Percentiles rank a stretch among this genome's conserved stretches.
Evolutionary conservation across 2,888 invertebrate genomes (phyloP).

Genomic region (Helicoverpa assulta): DNA sequence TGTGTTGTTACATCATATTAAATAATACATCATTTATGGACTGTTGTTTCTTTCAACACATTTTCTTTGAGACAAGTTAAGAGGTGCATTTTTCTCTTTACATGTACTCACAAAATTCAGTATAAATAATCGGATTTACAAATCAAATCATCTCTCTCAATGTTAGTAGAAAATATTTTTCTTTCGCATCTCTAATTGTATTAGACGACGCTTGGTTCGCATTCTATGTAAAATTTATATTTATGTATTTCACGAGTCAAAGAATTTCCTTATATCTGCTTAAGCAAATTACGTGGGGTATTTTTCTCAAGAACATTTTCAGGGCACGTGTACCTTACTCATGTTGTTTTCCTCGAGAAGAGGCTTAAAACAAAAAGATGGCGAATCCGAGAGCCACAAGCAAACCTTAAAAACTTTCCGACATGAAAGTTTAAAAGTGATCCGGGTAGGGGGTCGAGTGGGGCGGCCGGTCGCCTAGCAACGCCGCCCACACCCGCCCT

Average conservation of each 20-base stretch:
- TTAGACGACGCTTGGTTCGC: constrained; percentile 58
- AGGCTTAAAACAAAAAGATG: constrained; percentile 86
- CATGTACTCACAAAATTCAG: constrained; percentile 17
- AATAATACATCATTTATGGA: background rate
- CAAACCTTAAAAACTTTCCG: constrained; percentile 89
- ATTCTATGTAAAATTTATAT: constrained; percentile 53
- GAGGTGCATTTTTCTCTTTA: constrained; percentile 1
- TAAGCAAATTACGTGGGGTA: constrained; percentile 57
- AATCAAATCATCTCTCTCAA: constrained; percentile 46
- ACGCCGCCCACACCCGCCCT: constrained; percentile 82
- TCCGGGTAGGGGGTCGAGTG: constrained; percentile 72
- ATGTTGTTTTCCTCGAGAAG: constrained; percentile 76
- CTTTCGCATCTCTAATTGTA: constrained; percentile 51
- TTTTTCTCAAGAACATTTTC: constrained; percentile 57
- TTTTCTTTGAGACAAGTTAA: background rate
- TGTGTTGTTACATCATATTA: background rate
- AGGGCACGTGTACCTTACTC: constrained; percentile 57
- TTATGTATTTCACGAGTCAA: constrained; percentile 60
- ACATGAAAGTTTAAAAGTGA: constrained; percentile 91
- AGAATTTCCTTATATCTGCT: constrained; percentile 57
- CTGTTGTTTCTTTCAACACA: background rate
- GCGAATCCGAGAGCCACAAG: constrained; percentile 86
- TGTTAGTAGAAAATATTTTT: constrained; percentile 49
- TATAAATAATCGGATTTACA: constrained; percentile 45
- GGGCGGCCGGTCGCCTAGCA: constrained; percentile 81